Evolutionary conservation across 2,113 vertebrate species (phyloP).

Genomic region (Mormyrus lacerda): DNA sequence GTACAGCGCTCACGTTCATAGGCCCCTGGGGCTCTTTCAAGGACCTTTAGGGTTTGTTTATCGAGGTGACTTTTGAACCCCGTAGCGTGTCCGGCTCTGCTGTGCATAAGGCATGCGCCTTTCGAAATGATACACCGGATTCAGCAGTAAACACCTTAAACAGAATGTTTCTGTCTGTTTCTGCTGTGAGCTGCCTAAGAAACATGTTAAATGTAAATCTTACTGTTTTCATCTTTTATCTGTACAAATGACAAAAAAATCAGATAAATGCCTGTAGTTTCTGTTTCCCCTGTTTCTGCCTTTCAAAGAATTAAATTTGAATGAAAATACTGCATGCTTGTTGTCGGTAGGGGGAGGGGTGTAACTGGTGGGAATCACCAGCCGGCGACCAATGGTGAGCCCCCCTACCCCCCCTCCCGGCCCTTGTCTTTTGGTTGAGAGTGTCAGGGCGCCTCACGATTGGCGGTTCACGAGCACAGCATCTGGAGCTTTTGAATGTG

Average conservation of each 20-base stretch:
- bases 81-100: neutral
- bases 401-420: slow-evolving; percentile 30
- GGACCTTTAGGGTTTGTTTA: neutral
- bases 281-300: slow-evolving; percentile 29
- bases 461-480: slow-evolving; percentile 42
- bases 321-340: slow-evolving; percentile 65
- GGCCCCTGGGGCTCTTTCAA: neutral
- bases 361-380: slow-evolving; percentile 46
- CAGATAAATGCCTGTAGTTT: neutral
- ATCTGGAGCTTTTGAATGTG: slow-evolving; percentile 37
- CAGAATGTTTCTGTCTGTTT: neutral
- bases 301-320: slow-evolving; percentile 69
- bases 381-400: slow-evolving; percentile 46
- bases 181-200: neutral
- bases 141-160: neutral
- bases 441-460: slow-evolving; percentile 40
- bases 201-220: neutral
- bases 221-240: neutral
- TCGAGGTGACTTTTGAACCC: neutral
- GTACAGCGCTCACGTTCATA: neutral
- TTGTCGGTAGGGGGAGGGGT: slow-evolving; percentile 52
- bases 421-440: slow-evolving; percentile 7
- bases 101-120: neutral
- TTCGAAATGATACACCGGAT: neutral
- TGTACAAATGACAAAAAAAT: neutral